Base-by-base conservation (phyloP, 2,888 invertebrate species). In the Scotopteryx bipunctaria region DNA sequence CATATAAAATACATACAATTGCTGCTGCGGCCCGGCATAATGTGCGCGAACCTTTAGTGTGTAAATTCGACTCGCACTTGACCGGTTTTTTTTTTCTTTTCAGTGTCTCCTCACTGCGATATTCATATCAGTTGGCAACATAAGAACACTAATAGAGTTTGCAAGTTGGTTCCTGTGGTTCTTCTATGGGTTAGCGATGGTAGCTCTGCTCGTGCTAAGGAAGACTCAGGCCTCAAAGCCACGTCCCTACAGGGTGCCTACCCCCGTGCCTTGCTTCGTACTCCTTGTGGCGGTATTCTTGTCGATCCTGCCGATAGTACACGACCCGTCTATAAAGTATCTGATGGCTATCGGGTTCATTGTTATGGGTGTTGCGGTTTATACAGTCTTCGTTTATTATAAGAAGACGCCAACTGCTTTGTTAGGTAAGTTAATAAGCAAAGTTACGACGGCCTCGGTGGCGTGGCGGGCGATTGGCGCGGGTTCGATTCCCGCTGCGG, bases 141-240 rank as follows among this genome's bases (percentile, higher is more conserved):
- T 97, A 50, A 91, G 91, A 38, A 92, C 93, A 1, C 88, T 97
- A 8, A 97, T 97, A 61, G 95, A 96, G 67, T 96, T 97, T 75
- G 95, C 96, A 32, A 96, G 96, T 76, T 97, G 97, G 89, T 92
- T 96, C 57, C 94, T 96, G 14, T 97, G 97, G 97, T 92, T 96
- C 55, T 96, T 96, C 83, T 97, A 97, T 76, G 97, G 96, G 0
- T 80, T 94, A 0, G 95, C 96, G 0, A 95, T 97, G 94, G 91
- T 95, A 0, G 94, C 96, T 0, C 84, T 97, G 11, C 78, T 97
- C 23, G 92, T 96, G 0, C 84, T 97, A 68, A 81, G 97, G 36
- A 93, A 80, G 66, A 96, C 95, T 0, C 94, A 93, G 71, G 92
- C 93, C 2, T 80, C 94, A 52, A 92, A 91, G 15, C 91, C 90